These are phyloP conservation scores for Noctua janthina DNA, from an alignment of 2,888 invertebrate genomes.

Conservation along the genomic window DNA sequence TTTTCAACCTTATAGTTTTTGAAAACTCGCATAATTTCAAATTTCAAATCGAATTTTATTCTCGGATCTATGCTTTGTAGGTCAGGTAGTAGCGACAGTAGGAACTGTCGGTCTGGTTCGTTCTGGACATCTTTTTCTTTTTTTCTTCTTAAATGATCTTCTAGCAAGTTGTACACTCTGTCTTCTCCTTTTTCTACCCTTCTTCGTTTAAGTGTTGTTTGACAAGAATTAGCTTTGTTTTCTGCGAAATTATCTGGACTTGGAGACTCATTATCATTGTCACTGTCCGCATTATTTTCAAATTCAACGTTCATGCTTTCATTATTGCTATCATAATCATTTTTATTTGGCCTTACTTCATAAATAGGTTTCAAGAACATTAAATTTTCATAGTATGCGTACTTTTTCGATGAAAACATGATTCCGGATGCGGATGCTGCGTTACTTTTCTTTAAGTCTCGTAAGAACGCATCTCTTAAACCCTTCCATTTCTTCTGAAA, in stretches of 20 bases:
- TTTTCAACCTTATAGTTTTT: conserved; percentile 24
- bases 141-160: conserved; percentile 30
- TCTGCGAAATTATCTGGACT: conserved; percentile 6
- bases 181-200: conserved; percentile 11
- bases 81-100: conserved; percentile 32
- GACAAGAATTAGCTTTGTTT: background rate
- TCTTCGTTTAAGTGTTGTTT: conserved; percentile 13
- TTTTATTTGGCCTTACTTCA: background rate
- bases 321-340: conserved; percentile 2
- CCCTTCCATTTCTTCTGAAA: conserved; percentile 44
- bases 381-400: conserved; percentile 40
- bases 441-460: conserved; percentile 24
- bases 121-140: background rate
- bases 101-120: conserved; percentile 29
- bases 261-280: conserved; percentile 20
- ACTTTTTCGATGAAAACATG: background rate
- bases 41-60: conserved; percentile 41
- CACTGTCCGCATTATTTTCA: conserved; percentile 32
- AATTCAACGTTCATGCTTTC: background rate
- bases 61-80: conserved; percentile 25
- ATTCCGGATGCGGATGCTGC: fast-evolving
- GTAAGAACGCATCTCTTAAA: conserved; percentile 39
- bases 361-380: conserved; percentile 31
- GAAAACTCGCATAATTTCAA: conserved; percentile 35
- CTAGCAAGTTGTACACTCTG: conserved; percentile 8